Evolutionary conservation across 64 coral and sea anemone species (phyloP).

Genomic region (Montipora efflorescens): DNA sequence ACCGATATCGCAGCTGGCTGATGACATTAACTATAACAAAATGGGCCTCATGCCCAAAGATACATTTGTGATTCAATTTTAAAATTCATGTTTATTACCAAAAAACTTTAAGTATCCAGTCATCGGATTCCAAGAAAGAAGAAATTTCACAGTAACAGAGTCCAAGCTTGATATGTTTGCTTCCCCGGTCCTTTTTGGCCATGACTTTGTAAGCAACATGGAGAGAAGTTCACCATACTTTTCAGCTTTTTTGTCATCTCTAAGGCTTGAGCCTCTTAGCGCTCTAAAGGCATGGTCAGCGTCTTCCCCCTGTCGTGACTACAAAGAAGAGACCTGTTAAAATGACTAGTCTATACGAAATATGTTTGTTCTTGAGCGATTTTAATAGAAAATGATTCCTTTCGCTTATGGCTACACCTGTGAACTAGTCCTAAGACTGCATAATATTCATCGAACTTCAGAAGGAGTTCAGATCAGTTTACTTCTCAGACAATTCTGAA

Average conservation of each 20-base stretch:
- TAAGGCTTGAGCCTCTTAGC: background rate
- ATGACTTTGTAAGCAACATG: conserved; percentile 13
- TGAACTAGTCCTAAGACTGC: too few species aligned
- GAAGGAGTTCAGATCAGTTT: too few species aligned
- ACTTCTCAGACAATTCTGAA: too few species aligned
- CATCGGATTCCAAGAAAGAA: conserved; percentile 32
- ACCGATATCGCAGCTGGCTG: too few species aligned
- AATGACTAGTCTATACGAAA: too few species aligned
- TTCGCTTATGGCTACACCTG: too few species aligned
- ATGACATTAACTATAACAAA: too few species aligned
- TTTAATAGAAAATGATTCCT: too few species aligned
- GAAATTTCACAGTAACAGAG: background rate
- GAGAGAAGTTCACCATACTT: conserved; percentile 28
- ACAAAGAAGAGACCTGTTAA: background rate
- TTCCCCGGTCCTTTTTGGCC: background rate
- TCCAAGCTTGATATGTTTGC: background rate
- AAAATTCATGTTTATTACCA: background rate
- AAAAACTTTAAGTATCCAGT: background rate
- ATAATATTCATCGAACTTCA: too few species aligned
- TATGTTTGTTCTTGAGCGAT: too few species aligned
- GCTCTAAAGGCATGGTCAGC: background rate
- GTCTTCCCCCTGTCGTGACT: background rate
- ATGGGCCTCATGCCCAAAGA: too few species aligned
- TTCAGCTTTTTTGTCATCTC: background rate
- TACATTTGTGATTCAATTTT: too few species aligned